These are phyloP conservation scores for Cygnus olor DNA, from an alignment of 2,797 vertebrate genomes.

Conservation along the genomic window DNA sequence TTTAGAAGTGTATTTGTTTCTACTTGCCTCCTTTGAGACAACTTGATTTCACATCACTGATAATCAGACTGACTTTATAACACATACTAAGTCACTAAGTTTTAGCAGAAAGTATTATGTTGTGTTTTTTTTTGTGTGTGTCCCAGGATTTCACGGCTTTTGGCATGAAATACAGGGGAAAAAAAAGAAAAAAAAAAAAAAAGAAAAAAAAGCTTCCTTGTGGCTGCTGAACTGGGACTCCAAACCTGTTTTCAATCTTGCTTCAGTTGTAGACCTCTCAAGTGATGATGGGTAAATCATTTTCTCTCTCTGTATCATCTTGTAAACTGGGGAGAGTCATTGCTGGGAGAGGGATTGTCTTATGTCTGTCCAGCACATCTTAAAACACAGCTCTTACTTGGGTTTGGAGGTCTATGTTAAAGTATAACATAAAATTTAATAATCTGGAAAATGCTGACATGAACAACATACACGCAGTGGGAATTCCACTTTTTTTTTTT, in stretches of 20 bases:
- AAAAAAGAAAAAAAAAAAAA: background rate
- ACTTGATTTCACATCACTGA: background rate
- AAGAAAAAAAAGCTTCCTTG: background rate
- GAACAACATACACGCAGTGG: background rate
- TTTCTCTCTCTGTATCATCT: background rate
- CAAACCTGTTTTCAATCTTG: background rate
- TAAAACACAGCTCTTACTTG: background rate
- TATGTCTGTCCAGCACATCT: background rate
- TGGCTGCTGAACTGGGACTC: background rate
- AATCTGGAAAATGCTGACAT: background rate
- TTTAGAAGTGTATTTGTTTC: background rate
- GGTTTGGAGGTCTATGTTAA: background rate
- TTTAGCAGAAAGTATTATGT: background rate
- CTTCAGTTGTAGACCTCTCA: background rate
- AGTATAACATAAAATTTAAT: background rate
- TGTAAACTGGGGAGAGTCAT: background rate
- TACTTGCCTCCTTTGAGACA: background rate
- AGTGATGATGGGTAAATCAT: background rate
- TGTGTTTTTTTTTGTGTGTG: background rate
- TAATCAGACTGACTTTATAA: background rate
- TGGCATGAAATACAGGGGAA: background rate
- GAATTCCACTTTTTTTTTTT: background rate
- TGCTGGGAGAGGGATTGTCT: background rate
- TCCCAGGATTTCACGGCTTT: background rate
- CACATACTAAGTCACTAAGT: background rate